A percentile compares a stretch with the other conserved stretches of the same genome.
Conservation (phyloP, 1,140 invertebrate species). For the Anthonomus grandis region DNA sequence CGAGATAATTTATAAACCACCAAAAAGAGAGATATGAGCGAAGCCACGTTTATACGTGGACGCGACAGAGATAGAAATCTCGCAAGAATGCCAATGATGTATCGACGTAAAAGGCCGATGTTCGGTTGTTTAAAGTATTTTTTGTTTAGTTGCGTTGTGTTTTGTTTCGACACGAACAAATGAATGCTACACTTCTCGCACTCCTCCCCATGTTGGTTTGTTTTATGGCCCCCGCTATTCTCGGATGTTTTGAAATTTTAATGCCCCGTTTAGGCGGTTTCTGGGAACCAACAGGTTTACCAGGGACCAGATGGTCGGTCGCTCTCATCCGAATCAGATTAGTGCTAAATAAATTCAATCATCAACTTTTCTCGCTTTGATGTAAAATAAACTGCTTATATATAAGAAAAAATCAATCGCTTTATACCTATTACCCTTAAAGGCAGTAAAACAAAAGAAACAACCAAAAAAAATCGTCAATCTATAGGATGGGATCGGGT, state of each 20-base stretch:
- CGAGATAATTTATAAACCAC: constrained; percentile 35
- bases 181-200: constrained; percentile 47
- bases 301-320: constrained; percentile 1
- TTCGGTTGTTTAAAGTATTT: constrained; percentile 44
- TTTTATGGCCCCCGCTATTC: constrained; percentile 27
- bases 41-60: background rate
- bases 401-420: too few species aligned
- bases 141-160: constrained; percentile 45
- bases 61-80: constrained; percentile 27
- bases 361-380: too few species aligned
- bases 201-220: constrained; percentile 33
- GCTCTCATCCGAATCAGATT: too few species aligned
- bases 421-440: too few species aligned
- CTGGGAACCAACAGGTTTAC: constrained; percentile 8
- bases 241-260: constrained; percentile 27
- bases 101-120: constrained; percentile 46
- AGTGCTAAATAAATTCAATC: too few species aligned
- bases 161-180: constrained; percentile 46
- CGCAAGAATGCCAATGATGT: constrained; percentile 45
- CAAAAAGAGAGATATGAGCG: constrained; percentile 25
- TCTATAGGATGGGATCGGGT: too few species aligned
- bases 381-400: too few species aligned
- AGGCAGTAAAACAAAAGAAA: too few species aligned
- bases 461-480: too few species aligned
- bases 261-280: constrained; percentile 14